Conservation (phyloP, 2,888 invertebrate species). For the Heteromyza rotundicornis region DNA sequence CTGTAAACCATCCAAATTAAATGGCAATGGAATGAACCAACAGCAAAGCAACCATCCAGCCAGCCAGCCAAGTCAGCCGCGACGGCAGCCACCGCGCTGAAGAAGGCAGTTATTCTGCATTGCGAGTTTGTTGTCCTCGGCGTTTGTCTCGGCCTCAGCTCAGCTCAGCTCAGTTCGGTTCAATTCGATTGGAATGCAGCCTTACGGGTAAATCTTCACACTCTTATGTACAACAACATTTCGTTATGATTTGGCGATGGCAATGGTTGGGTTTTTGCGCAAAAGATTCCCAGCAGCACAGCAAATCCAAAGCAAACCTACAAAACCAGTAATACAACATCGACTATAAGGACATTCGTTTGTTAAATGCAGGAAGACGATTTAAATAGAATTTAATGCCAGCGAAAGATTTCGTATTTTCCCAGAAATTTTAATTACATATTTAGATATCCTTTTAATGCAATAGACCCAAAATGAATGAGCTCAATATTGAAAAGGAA, state of each 20-base stretch:
- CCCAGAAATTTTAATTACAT: slow-evolving; percentile 60
- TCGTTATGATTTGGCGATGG: slow-evolving; percentile 29
- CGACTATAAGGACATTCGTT: slow-evolving; percentile 19
- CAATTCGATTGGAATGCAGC: slow-evolving; percentile 44
- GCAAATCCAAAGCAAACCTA: slow-evolving; percentile 25
- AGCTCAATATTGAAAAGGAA: no score
- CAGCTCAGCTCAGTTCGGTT: no score
- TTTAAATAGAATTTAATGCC: not conserved
- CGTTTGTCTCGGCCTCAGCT: slow-evolving; percentile 4
- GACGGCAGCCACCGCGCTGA: not conserved
- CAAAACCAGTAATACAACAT: slow-evolving; percentile 52
- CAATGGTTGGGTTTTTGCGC: not conserved
- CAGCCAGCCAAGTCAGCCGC: no score
- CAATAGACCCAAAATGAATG: no score
- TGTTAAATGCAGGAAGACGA: slow-evolving; percentile 8
- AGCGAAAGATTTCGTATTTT: slow-evolving; percentile 43
- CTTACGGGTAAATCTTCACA: slow-evolving; percentile 51
- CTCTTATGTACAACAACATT: slow-evolving; percentile 29
- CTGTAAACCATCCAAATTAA: slow-evolving; percentile 15
- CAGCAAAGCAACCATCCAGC: not conserved
- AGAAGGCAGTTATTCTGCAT: not conserved
- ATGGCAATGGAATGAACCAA: slow-evolving; percentile 6
- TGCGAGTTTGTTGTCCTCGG: slow-evolving; percentile 13
- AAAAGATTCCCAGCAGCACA: slow-evolving; percentile 1
- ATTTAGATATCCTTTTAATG: slow-evolving; percentile 38